Evolutionary conservation across 2,113 vertebrate species (phyloP), one percentile per base, ranked within the genome.

Genomic region (Lagenorhynchus albirostris): DNA sequence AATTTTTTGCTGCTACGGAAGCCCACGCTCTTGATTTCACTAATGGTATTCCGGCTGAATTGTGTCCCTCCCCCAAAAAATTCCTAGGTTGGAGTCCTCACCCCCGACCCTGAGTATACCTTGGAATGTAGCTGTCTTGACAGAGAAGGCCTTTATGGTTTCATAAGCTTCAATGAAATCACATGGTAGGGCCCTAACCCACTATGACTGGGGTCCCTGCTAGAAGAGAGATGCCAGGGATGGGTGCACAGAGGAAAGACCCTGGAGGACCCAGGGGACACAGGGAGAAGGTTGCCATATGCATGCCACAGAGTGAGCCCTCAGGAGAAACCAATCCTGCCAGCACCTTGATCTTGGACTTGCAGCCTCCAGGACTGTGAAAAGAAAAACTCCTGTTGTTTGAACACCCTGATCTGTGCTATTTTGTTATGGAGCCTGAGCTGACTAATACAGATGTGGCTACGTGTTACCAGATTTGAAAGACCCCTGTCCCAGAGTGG

Each of bases 381-480:
- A 7, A 41, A 71, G 68, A 62, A 17, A 29, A 4, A 31, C 47
- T 5, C 60, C 76, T 53, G 5, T 13, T 38, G 11, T 62, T 63
- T 36, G 82, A 53, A 9, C 2, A 12, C n/a, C n/a, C 14, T 26
- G 8, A 53, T 14, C n/a, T 55, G 58, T 0, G 0, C 23, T 9
- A 17, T 44, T 21, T 58, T 41, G 5, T 62, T 36, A 31, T 0
- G 10, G 20, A 65, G 36, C 65, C 33, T 0, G 17, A 41, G 18
- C 67, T 38, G 38, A 71, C 21, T 50, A 17, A 70, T 6, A 36
- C 8, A 80, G 23, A 88, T 1, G 12, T 8, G 53, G 33, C 21
- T 1, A 0, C 2, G 0, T 63, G 5, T 5, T 33, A n/a, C 38
- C 11, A 8, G 3, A 26, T 18, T 8, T 3, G 60, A 68, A 36